phyloP scores from a whole-genome alignment of 2,888 invertebrate species.

The Ormyrus nitidulus region DNA sequence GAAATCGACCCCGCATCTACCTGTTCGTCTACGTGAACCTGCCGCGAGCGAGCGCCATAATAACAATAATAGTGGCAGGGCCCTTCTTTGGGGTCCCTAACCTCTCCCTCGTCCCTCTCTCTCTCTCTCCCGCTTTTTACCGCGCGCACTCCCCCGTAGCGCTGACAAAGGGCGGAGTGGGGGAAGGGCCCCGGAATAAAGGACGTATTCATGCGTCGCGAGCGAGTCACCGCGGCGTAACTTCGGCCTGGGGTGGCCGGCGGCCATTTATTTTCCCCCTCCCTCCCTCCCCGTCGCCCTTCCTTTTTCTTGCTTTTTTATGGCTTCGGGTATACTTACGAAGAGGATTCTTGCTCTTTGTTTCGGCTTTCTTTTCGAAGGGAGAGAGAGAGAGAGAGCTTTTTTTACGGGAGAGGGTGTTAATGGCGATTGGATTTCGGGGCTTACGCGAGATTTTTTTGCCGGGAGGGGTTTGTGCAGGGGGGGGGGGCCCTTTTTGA shows the following conservation, averaged over 20 bases:
- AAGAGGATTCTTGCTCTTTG: neutral
- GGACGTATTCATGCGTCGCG: conserved; percentile 69
- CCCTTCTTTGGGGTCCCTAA: conserved; percentile 44
- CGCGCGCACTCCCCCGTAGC: neutral
- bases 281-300: neutral
- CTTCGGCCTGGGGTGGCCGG: conserved; percentile 60
- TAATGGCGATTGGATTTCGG: too few relatives aligned
- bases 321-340: neutral
- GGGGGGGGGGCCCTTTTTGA: too few relatives aligned
- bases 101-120: conserved; percentile 9
- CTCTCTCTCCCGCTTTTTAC: conserved; percentile 3
- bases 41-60: conserved; percentile 31
- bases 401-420: too few relatives aligned
- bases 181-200: conserved; percentile 58
- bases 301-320: neutral
- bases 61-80: conserved; percentile 39
- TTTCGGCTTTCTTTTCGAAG: neutral
- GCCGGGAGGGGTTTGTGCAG: too few relatives aligned
- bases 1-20: conserved; percentile 46
- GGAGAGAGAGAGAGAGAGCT: too few relatives aligned
- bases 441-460: too few relatives aligned
- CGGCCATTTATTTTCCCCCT: conserved; percentile 31
- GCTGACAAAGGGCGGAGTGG: neutral
- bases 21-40: conserved; percentile 49
- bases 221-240: conserved; percentile 69